These are phyloP conservation scores for Brachypteracias leptosomus DNA, from an alignment of 2,113 vertebrate genomes.

Conservation along the genomic window DNA sequence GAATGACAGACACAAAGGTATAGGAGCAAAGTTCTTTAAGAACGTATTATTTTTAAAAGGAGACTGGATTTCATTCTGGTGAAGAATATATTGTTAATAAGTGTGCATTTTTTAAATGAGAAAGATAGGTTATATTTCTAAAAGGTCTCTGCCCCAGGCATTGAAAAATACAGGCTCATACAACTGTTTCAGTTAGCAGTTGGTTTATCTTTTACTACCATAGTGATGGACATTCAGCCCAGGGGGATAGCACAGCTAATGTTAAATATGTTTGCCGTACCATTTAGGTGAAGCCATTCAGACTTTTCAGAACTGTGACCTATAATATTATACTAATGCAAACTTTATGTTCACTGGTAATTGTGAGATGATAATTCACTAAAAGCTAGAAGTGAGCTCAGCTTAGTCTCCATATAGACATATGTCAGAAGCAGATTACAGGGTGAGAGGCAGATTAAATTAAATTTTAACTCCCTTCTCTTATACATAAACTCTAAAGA, in stretches of 20 bases:
- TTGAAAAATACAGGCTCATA: neutral
- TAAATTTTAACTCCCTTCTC: neutral
- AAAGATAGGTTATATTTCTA: neutral
- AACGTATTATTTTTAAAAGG: neutral
- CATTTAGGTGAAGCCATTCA: neutral
- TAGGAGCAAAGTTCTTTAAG: neutral
- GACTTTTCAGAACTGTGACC: neutral
- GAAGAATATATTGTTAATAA: neutral
- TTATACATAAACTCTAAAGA: neutral
- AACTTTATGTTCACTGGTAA: neutral
- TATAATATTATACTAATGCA: neutral
- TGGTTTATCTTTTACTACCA: neutral
- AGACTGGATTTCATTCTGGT: neutral
- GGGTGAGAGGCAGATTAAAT: constrained; percentile 15
- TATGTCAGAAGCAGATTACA: constrained; percentile 32
- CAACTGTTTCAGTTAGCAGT: neutral
- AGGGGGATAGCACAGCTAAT: neutral
- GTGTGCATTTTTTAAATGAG: neutral
- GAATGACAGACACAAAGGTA: neutral
- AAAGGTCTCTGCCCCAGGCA: neutral
- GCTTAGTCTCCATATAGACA: neutral
- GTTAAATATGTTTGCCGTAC: neutral
- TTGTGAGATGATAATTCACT: neutral
- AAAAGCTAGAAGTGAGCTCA: neutral
- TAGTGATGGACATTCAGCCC: neutral